Percentiles rank a stretch among this genome's conserved stretches.
These are phyloP conservation scores for Erebia aethiops DNA, from an alignment of 2,888 invertebrate genomes.

Conservation along the genomic window DNA sequence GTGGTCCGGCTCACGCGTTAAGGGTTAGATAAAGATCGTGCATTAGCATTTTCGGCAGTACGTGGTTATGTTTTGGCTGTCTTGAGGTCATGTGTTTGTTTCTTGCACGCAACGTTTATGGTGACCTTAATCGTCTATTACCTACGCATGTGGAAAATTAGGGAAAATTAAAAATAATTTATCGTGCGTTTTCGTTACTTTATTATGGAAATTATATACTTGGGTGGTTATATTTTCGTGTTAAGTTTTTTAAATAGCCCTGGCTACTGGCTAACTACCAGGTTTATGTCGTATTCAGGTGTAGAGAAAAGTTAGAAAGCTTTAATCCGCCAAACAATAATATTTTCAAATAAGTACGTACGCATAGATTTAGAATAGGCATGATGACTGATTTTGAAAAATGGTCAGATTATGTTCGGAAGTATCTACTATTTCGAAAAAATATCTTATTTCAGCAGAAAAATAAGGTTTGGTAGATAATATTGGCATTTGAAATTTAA, in stretches of 20 bases:
- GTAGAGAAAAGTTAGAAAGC: no score
- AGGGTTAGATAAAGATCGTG: conserved; percentile 66
- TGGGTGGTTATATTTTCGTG: background rate
- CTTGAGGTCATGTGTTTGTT: conserved; percentile 76
- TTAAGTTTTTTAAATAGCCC: conserved; percentile 11
- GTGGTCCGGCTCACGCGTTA: conserved; percentile 77
- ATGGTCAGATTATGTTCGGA: no score
- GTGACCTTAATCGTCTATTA: conserved; percentile 38
- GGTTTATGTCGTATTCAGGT: no score
- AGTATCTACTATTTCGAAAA: no score
- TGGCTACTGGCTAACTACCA: no score
- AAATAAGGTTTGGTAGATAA: no score
- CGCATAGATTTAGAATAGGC: no score
- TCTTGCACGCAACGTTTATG: conserved; percentile 61
- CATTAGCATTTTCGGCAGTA: conserved; percentile 77
- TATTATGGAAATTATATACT: conserved; percentile 17
- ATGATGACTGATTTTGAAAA: no score
- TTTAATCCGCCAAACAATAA: no score
- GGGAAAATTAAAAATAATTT: conserved; percentile 31
- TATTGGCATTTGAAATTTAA: no score
- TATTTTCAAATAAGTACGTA: no score
- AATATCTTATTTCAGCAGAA: no score
- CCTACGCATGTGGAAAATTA: conserved; percentile 36
- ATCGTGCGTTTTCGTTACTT: conserved; percentile 27
- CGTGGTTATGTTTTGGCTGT: conserved; percentile 53